Conservation (phyloP, 92 coral and sea anemone species). For the Virgularia gustaviana region DNA sequence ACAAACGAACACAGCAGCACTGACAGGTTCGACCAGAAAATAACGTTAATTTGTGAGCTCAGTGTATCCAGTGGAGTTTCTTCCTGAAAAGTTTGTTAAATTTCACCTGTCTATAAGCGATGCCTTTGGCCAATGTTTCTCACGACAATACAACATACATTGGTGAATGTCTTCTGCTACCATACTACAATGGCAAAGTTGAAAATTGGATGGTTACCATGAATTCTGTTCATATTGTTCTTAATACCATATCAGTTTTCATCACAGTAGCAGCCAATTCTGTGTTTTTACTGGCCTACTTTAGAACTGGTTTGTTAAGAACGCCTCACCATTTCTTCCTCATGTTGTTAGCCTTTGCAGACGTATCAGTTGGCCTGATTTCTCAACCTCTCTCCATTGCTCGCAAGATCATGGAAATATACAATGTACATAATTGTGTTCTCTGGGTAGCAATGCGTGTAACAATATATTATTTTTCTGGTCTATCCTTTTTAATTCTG, state of each 20-base stretch:
- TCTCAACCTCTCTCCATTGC: slow-evolving; percentile 41
- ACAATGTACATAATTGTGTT: slow-evolving; percentile 32
- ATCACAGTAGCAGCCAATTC: slow-evolving; percentile 32
- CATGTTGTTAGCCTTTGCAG: slow-evolving; percentile 39
- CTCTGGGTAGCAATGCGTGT: slow-evolving; percentile 29
- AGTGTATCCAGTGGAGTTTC: no score
- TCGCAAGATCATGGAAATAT: slow-evolving; percentile 41
- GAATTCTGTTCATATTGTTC: slow-evolving; percentile 9
- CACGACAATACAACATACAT: no score
- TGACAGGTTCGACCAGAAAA: no score
- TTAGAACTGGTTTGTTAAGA: slow-evolving; percentile 23
- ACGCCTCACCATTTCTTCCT: slow-evolving; percentile 31
- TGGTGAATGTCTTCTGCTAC: no score
- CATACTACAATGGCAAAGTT: slow-evolving; percentile 10
- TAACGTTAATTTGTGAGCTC: no score
- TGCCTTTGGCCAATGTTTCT: no score
- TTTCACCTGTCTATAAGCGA: no score
- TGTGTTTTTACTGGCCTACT: slow-evolving; percentile 28
- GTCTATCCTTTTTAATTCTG: slow-evolving; percentile 40
- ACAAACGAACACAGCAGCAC: no score
- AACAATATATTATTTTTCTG: slow-evolving; percentile 32
- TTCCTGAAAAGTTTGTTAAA: no score
- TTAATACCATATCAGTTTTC: slow-evolving; percentile 30
- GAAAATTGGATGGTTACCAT: slow-evolving; percentile 28
- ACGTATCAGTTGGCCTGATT: slow-evolving; percentile 32